Base-by-base conservation (phyloP, 2,888 invertebrate genomes). In the Pollenia angustigena region DNA sequence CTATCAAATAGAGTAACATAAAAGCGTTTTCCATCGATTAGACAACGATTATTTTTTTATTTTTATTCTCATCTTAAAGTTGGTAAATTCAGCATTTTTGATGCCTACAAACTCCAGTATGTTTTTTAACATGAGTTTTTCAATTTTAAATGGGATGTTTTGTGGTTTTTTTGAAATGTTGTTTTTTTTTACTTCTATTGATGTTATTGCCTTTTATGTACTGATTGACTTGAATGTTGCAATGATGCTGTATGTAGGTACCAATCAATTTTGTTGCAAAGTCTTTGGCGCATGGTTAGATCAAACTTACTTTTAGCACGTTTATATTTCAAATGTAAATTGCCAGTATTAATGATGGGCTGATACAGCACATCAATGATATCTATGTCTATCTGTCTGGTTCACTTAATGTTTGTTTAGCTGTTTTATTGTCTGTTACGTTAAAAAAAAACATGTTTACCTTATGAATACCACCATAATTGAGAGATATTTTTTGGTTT, bases 111-210 rank as follows among this genome's bases (percentile, higher is more conserved):
- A 72, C 52, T 11, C 54, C 44, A 58, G 23, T 64, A 78, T 66
- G 23, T 64, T 72, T 66, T 50, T 79, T 16, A 14, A 50, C 23
- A 52, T 10, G 14, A 74, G 79, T 56, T 79, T 69, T 80, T 80
- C 52, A 79, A 62, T 69, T 80, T 81, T 58, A 78, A 82, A 80
- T 82, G 69, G 56, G n/a, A 56, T 80, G 69, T 79, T 82, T 85
- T 69, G 74, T 56, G 68, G 48, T 23, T 78, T 60, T 74, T 32
- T 32, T 32, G 32, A 6, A 32, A 32, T 71, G 60, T 12, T 54
- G 6, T 52, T 69, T 79, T 48, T 79, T n/a, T 71, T 62, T 60
- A 42, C n/a, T 66, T 50, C 18, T 66, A 23, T 42, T 71, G 46
- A 18, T 58, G 72, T 79, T 64, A 79, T 69, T 69, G 52, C 82